Evolutionary conservation across 2,113 vertebrate genomes (phyloP), one percentile per base, ranked within the genome.

Genomic region (Ptychochromis oligacanthus): DNA sequence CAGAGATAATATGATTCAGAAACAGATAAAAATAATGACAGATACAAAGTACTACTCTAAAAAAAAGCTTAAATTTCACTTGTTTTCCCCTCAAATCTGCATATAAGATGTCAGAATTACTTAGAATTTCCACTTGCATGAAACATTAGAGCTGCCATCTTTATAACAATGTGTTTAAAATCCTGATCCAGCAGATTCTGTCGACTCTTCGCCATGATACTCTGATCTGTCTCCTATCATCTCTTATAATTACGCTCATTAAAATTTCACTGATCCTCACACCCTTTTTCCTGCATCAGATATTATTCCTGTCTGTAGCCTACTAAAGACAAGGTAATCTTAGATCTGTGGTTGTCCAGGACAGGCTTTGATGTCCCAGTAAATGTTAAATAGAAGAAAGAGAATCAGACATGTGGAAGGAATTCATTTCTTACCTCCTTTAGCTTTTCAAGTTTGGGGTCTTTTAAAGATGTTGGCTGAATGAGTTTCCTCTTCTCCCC

Each of bases 401-500:
- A 22, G 15, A 84, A 43, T 67, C 34, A 43, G 13, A 84, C 1
- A 46, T 70, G 43, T 70, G 24, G 13, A 76, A 14, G 24, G 6
- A 40, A 55, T 36, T 43, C 1, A 34, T 46, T 58, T 9, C 46
- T 31, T 95, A 99, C 98, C 96, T 92, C 91, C 62, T 97, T 97
- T 26, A 99, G 55, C 49, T 96, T 95, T 62, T 94, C 91, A 46
- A 99, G 20, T 85, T 95, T 96, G 54, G 96, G 91, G 52, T 96
- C 95, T 67, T 92, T 94, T 57, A 93, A 89, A 85, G 96, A 96
- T 1, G 78, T 75, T 0, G 97, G 96, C 9, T 97, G 96, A 83
- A 99, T 95, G 61, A 96, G 20, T 83, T 95, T 97, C 88, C 79
- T 96, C 88, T 92, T 96, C 84, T 95, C 96, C 12, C 96, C 97